These are phyloP conservation scores for Sternarchorhynchus goeldii DNA, from an alignment of 2,797 vertebrate species.

Conservation along the genomic window DNA sequence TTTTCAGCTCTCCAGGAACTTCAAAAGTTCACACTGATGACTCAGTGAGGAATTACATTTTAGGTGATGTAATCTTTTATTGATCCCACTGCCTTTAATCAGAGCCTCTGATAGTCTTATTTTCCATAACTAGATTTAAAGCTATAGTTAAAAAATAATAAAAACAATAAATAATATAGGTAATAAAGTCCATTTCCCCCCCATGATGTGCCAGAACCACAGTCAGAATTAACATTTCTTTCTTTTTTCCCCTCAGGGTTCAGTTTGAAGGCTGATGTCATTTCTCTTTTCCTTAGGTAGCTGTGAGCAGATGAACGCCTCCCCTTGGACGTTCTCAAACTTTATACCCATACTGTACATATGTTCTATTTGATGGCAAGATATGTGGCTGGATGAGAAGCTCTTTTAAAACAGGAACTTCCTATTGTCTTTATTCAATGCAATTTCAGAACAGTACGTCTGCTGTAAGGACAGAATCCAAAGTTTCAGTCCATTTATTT, in stretches of 20 bases:
- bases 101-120: neutral
- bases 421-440: neutral
- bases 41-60: neutral
- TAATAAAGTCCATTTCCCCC: neutral
- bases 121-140: neutral
- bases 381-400: neutral
- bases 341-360: neutral
- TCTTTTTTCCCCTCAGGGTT: neutral
- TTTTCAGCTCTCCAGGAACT: neutral
- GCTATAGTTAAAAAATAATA: slow-evolving; percentile 6
- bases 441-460: neutral
- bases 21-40: neutral
- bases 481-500: neutral
- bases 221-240: neutral
- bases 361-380: neutral
- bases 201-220: neutral
- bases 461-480: neutral
- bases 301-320: too few species aligned
- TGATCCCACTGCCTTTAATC: neutral
- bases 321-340: neutral
- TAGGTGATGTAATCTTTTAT: neutral
- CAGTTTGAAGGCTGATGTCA: slow-evolving; percentile 2
- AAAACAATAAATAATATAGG: too few species aligned
- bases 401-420: neutral
- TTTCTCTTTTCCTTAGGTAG: too few species aligned